Evolutionary conservation across 2,888 invertebrate genomes (phyloP), one percentile per base, ranked within the genome.

Genomic region (Neoitamus cyanurus): DNA sequence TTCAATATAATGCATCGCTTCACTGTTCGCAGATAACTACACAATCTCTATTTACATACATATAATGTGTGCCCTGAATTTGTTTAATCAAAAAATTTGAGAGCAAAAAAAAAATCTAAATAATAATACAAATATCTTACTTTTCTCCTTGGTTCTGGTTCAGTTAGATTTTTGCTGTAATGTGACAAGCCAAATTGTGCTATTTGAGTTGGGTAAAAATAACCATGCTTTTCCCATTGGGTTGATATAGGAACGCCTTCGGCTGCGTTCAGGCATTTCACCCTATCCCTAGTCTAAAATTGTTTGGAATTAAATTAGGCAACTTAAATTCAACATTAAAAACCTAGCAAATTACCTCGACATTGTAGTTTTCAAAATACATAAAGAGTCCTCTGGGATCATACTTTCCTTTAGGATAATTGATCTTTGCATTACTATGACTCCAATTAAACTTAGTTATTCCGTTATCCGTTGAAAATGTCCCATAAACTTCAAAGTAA

Each of bases 141-240:
- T 88, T 94, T 94, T 86, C 94, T 92, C 75, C 95, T 93, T 0
- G 97, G 97, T 87, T 96, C 95, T 0, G 95, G 95, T 88, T 97
- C 97, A 0, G 96, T 96, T 13, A 98, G 92, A 91, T 97, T 96
- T 91, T 99, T 98, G 91, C 98, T 98, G 91, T 98, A 99, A 92
- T 99, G 99, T 9, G 98, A 97, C 84, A 99, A 92, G 0, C 98
- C 99, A 90, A 97, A 99, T 91, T 99, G 99, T 5, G 99, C 98
- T 87, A 99, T 98, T 92, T 99, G 99, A 0, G 98, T 99, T 0
- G 99, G 98, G 92, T 99, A 99, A 91, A 95, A 98, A 91, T 99
- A 99, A 0, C 99, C 99, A 86, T 95, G 94, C 42, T 96, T 95
- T 88, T 98, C 97, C 99, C 99, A 99, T 90, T 98, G 98, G 0